Base-by-base conservation (phyloP, 1,140 invertebrate species). In the Chrysomallon squamiferum region DNA sequence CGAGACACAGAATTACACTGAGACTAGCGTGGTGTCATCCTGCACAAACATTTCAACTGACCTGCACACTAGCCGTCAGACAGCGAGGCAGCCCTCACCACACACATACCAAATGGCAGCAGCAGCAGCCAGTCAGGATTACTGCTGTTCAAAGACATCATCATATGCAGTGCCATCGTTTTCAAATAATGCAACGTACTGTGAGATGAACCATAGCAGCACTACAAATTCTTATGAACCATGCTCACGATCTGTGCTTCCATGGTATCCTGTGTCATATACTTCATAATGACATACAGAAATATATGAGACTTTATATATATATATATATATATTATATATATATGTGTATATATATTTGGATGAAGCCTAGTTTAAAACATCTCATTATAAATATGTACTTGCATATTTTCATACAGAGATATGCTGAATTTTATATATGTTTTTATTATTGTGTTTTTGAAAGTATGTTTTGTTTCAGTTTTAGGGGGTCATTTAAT, bases 121-220 rank as follows among this genome's bases (percentile, higher is more conserved):
- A 41, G 15, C 64, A 35, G n/a, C 57, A 3, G 15, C 49, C 2
- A 18, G n/a, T 11, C 59, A 41, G 30, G 52, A 56, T 45, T 27
- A 47, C 41, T 22, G 18, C 35, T 57, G 32, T 20, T 22, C 60
- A 22, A 25, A 18, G 18, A 22, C 63, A 30, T 65, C 56, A 20
- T 43, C 52, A 9, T 54, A 45, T 2, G 6, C 27, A 33, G 54
- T 66, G 38, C 45, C 66, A 25, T 33, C 66, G 15, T 29, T 63
- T n/a, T 27, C 41, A 38, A 29, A 33, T 9, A 59, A 50, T 20
- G 33, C 43, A 13, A 56, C 59, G 35, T 73, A 73, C 54, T 50
- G 47, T 45, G 71, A 73, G 7, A 58, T 69, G 18, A 66, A 69
- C 61, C 66, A 72, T 35, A 59, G 50, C 29, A 61, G 59, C n/a